Evolutionary conservation across 2,888 invertebrate genomes (phyloP).

Genomic region (Disparrhopalites patrizii): DNA sequence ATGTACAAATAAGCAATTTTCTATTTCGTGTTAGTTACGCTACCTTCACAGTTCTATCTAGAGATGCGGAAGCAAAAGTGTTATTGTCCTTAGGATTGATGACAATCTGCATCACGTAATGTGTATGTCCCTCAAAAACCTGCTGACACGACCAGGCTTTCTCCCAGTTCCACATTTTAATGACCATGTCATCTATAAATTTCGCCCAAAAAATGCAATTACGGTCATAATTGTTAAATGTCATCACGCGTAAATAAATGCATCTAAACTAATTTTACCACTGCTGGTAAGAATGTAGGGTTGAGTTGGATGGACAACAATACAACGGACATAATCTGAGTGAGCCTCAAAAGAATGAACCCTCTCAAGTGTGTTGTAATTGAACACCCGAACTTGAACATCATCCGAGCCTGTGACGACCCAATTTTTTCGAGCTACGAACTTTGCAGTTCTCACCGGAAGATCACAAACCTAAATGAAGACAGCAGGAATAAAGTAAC

Average conservation of each 20-base stretch:
- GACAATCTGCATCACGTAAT: slow-evolving; percentile 99
- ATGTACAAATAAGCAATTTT: background rate
- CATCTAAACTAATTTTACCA: too few species aligned
- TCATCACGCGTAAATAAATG: too few species aligned
- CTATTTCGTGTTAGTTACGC: too few species aligned
- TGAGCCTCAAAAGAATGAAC: slow-evolving; percentile 97
- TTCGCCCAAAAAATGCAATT: background rate
- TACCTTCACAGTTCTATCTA: slow-evolving; percentile 94
- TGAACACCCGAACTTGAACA: slow-evolving; percentile 92
- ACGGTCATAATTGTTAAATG: too few species aligned
- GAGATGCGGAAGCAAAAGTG: slow-evolving; percentile 98
- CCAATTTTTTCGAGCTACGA: slow-evolving; percentile 98
- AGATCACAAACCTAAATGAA: slow-evolving; percentile 75
- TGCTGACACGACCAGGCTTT: slow-evolving; percentile 97
- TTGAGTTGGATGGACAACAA: slow-evolving; percentile 95
- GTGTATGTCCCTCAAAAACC: slow-evolving; percentile 98
- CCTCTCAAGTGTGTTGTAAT: slow-evolving; percentile 96
- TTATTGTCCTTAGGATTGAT: slow-evolving; percentile 99
- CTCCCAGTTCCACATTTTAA: slow-evolving; percentile 99
- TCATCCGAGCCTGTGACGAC: slow-evolving; percentile 96
- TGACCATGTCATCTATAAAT: slow-evolving; percentile 87
- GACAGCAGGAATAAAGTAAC: background rate
- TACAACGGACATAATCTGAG: slow-evolving; percentile 94
- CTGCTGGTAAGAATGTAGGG: slow-evolving; percentile 94
- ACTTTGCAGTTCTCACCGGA: slow-evolving; percentile 92